Percentiles rank a stretch among this genome's conserved stretches.
Evolutionary conservation across 2,797 vertebrate genomes (phyloP).

Genomic region (Ataeniobius toweri): DNA sequence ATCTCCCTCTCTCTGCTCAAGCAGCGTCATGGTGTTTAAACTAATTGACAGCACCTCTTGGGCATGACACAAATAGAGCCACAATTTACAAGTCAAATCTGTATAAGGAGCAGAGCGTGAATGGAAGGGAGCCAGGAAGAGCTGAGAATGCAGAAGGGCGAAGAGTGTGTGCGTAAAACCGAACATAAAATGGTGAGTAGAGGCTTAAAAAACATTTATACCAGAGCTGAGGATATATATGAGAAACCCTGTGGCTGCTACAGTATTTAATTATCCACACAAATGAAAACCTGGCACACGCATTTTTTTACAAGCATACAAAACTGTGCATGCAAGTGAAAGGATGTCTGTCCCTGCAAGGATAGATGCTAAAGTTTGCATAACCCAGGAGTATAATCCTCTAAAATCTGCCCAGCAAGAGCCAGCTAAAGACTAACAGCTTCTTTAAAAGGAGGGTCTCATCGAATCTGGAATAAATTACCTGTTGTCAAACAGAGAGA

Average conservation of each 20-base stretch:
- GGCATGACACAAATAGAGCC: constrained; percentile 75
- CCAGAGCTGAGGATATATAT: constrained; percentile 1
- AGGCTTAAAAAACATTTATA: constrained; percentile 21
- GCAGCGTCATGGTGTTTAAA: constrained; percentile 62
- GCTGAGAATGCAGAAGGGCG: constrained; percentile 31
- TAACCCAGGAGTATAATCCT: background rate
- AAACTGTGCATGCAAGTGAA: background rate
- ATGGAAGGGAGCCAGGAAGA: constrained; percentile 46
- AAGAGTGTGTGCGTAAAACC: constrained; percentile 8
- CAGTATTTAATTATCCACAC: background rate
- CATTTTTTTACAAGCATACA: background rate
- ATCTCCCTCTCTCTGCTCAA: constrained; percentile 30
- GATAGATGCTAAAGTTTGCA: background rate
- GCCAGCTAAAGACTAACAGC: no score
- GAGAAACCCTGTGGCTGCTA: constrained; percentile 1
- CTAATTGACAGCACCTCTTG: constrained; percentile 73
- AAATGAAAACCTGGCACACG: background rate
- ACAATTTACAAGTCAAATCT: constrained; percentile 79
- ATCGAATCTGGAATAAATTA: no score
- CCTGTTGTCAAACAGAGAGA: no score
- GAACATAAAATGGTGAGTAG: constrained; percentile 19
- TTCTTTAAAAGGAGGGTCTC: no score
- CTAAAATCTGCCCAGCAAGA: no score
- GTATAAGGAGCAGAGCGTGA: constrained; percentile 46
- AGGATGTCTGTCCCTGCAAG: background rate